Base-by-base conservation (phyloP, 2,888 invertebrate genomes). In the Flabesymbios commensalis region DNA sequence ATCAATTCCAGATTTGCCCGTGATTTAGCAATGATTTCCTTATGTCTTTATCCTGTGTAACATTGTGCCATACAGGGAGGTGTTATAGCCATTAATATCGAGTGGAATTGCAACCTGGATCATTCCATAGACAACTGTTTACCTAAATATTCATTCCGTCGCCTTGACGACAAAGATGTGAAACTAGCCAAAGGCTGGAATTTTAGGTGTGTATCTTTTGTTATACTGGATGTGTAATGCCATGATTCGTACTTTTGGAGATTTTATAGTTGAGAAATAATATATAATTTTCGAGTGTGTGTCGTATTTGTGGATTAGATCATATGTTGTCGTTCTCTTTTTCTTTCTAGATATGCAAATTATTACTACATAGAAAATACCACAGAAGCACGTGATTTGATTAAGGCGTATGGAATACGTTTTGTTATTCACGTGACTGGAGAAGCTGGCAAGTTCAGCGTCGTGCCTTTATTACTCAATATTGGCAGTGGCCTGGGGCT, bases 101-200 rank as follows among this genome's bases (percentile, higher is more conserved):
- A 78, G 61, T 85, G 85, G 86, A 75, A 83, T 55, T 86, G 86
- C 74, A 80, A 86, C 69, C 72, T 86, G 29, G 86, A 86, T 69
- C 75, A 75, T 59, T 74, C 77, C 56, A 71, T 75, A 28, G 72
- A 78, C 5, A 72, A 82, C 19, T 86, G 86, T 69, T 67, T 75
- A 41, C 86, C 86, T 1, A 70, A 72, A 41, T 86, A 85, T 69
- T 74, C 74, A 1, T 86, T 86, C 71, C 70, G 77, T 28, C 68
- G 85, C 53, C 74, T 85, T 26, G 86, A 86, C 68, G 79, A 80
- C 56, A 72, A 75, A 1, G 64, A 79, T 36, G 80, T 79, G 26
- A 71, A 71, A 31, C 75, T 84, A 43, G 79, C 85, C 2, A 77
- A 77, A 33, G 85, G 85, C 0, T 85, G 83, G 77, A 85, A 85